Conservation (phyloP, 92 coral and sea anemone genomes). For the Porites cylindrica region DNA sequence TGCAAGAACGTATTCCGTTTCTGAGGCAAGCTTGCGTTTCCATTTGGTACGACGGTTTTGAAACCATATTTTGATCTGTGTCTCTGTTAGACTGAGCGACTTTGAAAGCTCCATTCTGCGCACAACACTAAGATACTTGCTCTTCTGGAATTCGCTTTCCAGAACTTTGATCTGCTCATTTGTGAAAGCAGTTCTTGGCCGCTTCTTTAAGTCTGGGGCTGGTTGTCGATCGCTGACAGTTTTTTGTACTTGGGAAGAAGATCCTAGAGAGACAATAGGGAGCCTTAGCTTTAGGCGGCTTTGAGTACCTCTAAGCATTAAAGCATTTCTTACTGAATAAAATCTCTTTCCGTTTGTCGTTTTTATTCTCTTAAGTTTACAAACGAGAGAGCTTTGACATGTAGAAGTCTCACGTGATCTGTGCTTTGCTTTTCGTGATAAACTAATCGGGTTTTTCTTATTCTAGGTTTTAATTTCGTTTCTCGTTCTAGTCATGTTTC, state of each 20-base stretch:
- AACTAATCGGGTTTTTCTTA: background rate
- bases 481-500: background rate
- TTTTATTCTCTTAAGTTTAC: too few species aligned
- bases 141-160: constrained; percentile 91
- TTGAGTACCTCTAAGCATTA: too few species aligned
- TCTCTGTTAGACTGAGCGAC: constrained; percentile 87
- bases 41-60: constrained; percentile 98
- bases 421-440: background rate
- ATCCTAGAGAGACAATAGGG: background rate
- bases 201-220: constrained; percentile 67
- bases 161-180: constrained; percentile 95
- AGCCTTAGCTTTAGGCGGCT: too few species aligned
- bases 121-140: constrained; percentile 94
- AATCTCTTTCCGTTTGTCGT: too few species aligned
- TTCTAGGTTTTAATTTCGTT: background rate
- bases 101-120: constrained; percentile 97
- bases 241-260: background rate
- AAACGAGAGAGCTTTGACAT: too few species aligned
- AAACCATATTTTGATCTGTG: constrained; percentile 99
- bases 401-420: background rate
- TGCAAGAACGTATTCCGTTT: constrained; percentile 86
- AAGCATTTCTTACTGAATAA: too few species aligned
- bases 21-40: constrained; percentile 96
- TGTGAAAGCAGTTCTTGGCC: constrained; percentile 97
- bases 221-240: constrained; percentile 13